These are phyloP conservation scores for Monodelphis domestica DNA, from an alignment of 2,797 vertebrate genomes.

Conservation along the genomic window DNA sequence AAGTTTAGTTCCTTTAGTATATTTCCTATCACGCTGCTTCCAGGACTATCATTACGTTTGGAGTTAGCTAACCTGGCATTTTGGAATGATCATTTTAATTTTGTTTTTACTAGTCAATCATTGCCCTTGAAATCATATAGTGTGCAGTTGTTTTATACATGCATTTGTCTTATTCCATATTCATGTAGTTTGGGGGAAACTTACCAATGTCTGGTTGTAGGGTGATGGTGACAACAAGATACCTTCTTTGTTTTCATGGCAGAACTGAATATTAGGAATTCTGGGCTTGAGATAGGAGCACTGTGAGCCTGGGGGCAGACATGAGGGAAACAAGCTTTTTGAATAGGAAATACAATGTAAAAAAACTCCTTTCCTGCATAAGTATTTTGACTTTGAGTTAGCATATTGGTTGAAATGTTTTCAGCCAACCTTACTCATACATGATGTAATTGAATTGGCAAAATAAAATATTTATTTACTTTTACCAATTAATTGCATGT, in stretches of 20 bases:
- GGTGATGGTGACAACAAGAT: slow-evolving; percentile 31
- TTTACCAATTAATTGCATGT: slow-evolving; percentile 50
- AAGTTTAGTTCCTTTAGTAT: slow-evolving; percentile 10
- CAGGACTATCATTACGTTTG: slow-evolving; percentile 21
- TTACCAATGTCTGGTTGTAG: slow-evolving; percentile 46
- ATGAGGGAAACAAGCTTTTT: neutral
- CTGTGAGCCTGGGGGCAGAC: slow-evolving; percentile 23
- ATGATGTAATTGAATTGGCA: neutral
- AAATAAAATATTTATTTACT: slow-evolving; percentile 5
- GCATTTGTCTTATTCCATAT: slow-evolving; percentile 40
- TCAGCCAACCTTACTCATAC: neutral
- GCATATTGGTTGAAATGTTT: neutral
- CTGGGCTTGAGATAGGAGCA: slow-evolving; percentile 26
- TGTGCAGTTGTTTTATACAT: neutral
- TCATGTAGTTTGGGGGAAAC: slow-evolving; percentile 56
- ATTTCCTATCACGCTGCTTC: neutral
- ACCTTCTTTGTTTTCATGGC: slow-evolving; percentile 54
- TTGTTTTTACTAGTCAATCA: slow-evolving; percentile 1
- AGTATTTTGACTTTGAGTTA: slow-evolving; percentile 31
- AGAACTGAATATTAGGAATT: slow-evolving; percentile 51
- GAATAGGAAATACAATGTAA: neutral
- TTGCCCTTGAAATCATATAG: slow-evolving; percentile 29
- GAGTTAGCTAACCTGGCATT: slow-evolving; percentile 27
- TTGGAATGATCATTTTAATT: slow-evolving; percentile 46
- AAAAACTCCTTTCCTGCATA: neutral